Conservation (phyloP, 2,113 vertebrate species). For the Trematomus loennbergii region DNA sequence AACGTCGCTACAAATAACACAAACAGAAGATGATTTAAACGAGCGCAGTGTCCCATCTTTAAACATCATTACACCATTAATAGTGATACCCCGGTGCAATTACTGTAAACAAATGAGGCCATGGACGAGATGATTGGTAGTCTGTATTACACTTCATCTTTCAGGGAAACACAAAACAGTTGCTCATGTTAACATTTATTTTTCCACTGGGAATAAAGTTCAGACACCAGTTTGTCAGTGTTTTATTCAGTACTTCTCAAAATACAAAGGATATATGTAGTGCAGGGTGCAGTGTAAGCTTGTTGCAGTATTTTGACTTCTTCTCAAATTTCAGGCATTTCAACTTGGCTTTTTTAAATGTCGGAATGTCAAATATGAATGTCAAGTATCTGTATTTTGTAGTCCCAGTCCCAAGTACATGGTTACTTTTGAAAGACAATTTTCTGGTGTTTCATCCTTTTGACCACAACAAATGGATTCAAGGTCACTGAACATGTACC, state of each 20-base stretch:
- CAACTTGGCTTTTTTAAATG: too few relatives aligned
- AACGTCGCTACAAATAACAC: constrained; percentile 25
- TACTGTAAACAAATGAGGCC: constrained; percentile 65
- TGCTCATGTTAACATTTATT: constrained; percentile 40
- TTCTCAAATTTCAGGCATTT: too few relatives aligned
- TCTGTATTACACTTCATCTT: constrained; percentile 39
- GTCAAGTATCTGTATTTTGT: too few relatives aligned
- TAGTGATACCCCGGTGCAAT: constrained; percentile 46
- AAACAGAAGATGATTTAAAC: constrained; percentile 60
- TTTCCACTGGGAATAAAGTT: constrained; percentile 39
- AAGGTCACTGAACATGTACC: too few relatives aligned
- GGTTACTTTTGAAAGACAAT: too few relatives aligned
- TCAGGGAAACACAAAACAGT: constrained; percentile 33
- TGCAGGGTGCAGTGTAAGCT: background rate
- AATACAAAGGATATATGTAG: background rate
- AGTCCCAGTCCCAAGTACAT: too few relatives aligned
- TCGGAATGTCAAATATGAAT: too few relatives aligned
- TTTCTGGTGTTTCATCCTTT: too few relatives aligned
- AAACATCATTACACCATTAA: constrained; percentile 58
- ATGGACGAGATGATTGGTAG: constrained; percentile 36
- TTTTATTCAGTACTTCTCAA: background rate
- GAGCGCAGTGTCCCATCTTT: constrained; percentile 39
- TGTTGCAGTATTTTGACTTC: too few relatives aligned
- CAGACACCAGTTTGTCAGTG: background rate
- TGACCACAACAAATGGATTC: too few relatives aligned